Evolutionary conservation across 1,140 invertebrate species (phyloP), one percentile per base, ranked within the genome.

Genomic region (Zaprionus nigranus): DNA sequence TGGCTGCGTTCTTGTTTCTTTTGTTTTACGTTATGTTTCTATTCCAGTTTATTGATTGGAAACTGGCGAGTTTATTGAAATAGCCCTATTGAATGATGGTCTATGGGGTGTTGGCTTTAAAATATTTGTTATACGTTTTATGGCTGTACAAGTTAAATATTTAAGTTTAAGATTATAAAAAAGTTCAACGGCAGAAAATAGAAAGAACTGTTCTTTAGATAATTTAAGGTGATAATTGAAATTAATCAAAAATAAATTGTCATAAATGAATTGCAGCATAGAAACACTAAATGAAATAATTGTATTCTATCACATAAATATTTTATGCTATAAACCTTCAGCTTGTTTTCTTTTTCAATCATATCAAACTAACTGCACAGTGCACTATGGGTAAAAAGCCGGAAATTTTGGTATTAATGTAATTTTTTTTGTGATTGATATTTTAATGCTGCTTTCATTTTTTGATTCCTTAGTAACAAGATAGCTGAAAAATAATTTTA

Each of bases 1-100:
- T 67, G 67, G 51, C 78, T 49, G 40, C 62, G 61, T 82, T 66
- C 60, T 75, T 79, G 67, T 75, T 34, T 75, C 78, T 74, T 67
- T 74, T 78, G 64, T 28, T 24, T 36, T 53, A 12, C 61, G 49
- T 22, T 38, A 34, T 28, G 53, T 51, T 51, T 51, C 46, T 51
- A 51, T 51, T 51, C n/a, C 40, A n/a, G 40, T 17, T 43, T 43
- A 43, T 43, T 43, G 40, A 43, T 43, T 43, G 20, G 46, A 22
- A 13, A 13, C 40, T 43, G 40, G n/a, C 20, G 11, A 51, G 20
- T 22, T 51, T 51, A 51, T 51, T 51, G 20, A 12, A 24, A 46
- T 17, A 4, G 6, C 15, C 7, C 40, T 5, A 51, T 22, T 51
- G 9, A 24, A 13, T 3, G 2, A 46, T 9, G 2, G 40, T 46